Evolutionary conservation across 2,888 invertebrate genomes (phyloP), one percentile per base, ranked within the genome.

Genomic region (Brachypalpus laphriformis): DNA sequence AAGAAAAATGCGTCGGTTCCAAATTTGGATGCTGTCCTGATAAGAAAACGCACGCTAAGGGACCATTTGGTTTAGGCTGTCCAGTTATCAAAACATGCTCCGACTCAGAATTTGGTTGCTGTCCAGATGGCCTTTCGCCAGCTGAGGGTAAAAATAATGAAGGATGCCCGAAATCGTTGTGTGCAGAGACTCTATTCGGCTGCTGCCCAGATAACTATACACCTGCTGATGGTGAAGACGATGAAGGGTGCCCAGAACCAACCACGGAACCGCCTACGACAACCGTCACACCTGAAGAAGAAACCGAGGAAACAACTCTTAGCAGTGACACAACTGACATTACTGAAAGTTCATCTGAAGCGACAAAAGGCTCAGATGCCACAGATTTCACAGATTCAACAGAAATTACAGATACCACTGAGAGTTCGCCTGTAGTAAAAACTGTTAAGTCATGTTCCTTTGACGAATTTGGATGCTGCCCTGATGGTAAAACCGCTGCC

Each of bases 11-110:
- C 88, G 92, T 92, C 11, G 93, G 93, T 9, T 93, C 95, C 7
- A 91, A 93, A 88, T 97, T 95, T 89, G 98, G 98, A 3, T 98
- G 98, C 90, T 98, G 98, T 89, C 95, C 95, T 28, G 97, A 98
- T 91, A 95, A 94, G 45, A 94, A 94, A 82, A 96, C 95, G 0
- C 90, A 93, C 5, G 98, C 98, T 8, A 93, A 93, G 88, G 98
- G 97, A 89, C 96, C 97, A 9, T 97, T 97, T 88, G 95, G 95
- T 71, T 93, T 95, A 93, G 97, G 96, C 28, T 97, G 97, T 89
- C 94, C 94, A 0, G 94, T 93, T 68, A 94, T 95, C 0, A 93
- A 94, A 86, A 97, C 96, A 0, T 98, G 98, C 89, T 93, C 94
- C 34, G 96, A 97, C 68, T 95, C 96, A 0, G 93, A 94, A 88